Percentiles rank a stretch among this genome's conserved stretches.
These are phyloP conservation scores for Coendou prehensilis DNA, from an alignment of 2,797 vertebrate genomes.

Conservation along the genomic window DNA sequence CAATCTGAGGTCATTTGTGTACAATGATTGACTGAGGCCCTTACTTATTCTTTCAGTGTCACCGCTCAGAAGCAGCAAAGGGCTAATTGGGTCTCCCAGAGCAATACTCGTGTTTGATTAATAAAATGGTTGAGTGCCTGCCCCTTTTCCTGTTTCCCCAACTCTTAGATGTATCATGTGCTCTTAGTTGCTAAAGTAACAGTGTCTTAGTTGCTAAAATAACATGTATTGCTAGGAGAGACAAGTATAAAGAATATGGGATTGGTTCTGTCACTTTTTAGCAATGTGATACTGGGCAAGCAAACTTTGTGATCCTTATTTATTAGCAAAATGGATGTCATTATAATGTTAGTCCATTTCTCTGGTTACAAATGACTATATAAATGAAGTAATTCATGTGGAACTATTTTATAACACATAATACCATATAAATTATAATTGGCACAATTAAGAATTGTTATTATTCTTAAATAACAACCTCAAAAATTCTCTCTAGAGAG, in stretches of 20 bases:
- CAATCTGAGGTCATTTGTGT: neutral
- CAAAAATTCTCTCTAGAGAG: conserved; percentile 1
- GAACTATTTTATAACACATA: neutral
- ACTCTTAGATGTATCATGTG: neutral
- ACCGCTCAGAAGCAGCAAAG: neutral
- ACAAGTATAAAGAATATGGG: neutral
- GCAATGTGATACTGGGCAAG: neutral
- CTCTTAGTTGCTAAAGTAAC: neutral
- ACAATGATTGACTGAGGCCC: neutral
- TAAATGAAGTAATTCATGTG: neutral
- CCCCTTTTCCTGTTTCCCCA: neutral
- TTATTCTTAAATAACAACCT: neutral
- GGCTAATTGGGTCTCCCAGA: neutral
- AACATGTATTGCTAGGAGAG: neutral
- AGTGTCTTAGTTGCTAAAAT: neutral
- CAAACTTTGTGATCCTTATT: neutral
- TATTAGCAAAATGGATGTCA: neutral
- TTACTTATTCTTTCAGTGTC: neutral
- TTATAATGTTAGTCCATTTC: neutral
- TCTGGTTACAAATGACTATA: neutral
- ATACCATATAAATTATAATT: neutral
- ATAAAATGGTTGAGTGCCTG: neutral
- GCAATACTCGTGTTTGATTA: neutral
- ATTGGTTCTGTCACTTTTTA: neutral
- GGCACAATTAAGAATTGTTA: neutral